Percentiles rank a stretch among this genome's conserved stretches.
These are phyloP conservation scores for Rhyacophila brunnea DNA, from an alignment of 1,140 invertebrate species.

Conservation along the genomic window DNA sequence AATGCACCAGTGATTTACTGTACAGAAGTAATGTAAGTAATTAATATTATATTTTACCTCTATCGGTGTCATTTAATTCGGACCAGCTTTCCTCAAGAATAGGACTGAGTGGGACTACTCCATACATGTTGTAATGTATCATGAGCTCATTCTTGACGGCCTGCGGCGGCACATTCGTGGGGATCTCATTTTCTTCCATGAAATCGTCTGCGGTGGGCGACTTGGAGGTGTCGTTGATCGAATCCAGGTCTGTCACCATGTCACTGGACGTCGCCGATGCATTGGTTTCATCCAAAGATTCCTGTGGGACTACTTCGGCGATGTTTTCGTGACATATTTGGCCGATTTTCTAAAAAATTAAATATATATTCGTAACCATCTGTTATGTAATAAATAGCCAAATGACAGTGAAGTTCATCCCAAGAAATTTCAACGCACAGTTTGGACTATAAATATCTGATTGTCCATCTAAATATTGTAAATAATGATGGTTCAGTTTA, in stretches of 20 bases:
- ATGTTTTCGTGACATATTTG: constrained; percentile 25
- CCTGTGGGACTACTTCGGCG: constrained; percentile 35
- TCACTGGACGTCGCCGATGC: neutral
- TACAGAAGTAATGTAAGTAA: neutral
- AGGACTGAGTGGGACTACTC: constrained; percentile 55
- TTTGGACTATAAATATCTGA: too few species aligned
- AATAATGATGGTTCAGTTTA: too few species aligned
- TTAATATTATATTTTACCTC: constrained; percentile 17
- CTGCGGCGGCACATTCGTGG: constrained; percentile 6
- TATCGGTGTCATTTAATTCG: constrained; percentile 34
- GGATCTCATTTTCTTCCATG: neutral
- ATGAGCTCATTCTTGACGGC: constrained; percentile 43
- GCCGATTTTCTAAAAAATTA: constrained; percentile 21
- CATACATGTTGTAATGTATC: constrained; percentile 57
- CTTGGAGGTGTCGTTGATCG: neutral
- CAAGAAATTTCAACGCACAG: too few species aligned
- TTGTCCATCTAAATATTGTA: too few species aligned
- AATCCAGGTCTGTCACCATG: neutral
- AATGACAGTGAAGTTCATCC: too few species aligned
- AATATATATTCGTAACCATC: too few species aligned
- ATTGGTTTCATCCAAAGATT: neutral
- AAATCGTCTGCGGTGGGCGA: neutral
- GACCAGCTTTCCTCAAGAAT: constrained; percentile 62
- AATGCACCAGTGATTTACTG: too few species aligned
- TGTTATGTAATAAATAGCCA: too few species aligned